Evolutionary conservation across 2,797 vertebrate genomes (phyloP).

Genomic region (Dromococcyx pavoninus): DNA sequence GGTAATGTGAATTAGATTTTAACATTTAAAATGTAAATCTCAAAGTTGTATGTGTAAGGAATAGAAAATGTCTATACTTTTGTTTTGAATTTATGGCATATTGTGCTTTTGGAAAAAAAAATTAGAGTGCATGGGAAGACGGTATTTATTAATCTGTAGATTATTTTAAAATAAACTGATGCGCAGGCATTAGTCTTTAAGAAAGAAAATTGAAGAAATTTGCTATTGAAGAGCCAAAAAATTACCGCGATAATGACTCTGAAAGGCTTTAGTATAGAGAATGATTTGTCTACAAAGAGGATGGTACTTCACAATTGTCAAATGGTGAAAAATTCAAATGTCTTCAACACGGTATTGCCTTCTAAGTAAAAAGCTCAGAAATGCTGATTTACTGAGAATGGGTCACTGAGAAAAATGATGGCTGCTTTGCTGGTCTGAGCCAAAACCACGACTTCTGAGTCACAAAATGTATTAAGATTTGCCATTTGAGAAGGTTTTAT

Average conservation of each 20-base stretch:
- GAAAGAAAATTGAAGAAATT: background rate
- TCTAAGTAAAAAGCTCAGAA: background rate
- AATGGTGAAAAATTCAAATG: background rate
- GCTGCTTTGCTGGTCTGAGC: background rate
- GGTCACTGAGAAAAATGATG: background rate
- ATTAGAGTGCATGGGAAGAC: rapidly evolving
- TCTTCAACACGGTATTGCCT: background rate
- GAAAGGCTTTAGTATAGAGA: background rate
- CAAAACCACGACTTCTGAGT: background rate
- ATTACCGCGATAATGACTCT: background rate
- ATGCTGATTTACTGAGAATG: background rate
- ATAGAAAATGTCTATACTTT: background rate
- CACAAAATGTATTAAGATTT: background rate
- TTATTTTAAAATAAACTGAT: background rate
- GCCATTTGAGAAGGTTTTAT: background rate
- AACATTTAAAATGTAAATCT: background rate
- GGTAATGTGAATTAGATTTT: background rate
- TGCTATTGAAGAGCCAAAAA: background rate
- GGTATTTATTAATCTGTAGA: background rate
- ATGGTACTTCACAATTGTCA: background rate
- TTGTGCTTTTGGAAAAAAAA: background rate
- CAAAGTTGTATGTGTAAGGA: background rate
- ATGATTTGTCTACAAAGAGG: background rate
- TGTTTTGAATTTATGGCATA: background rate
- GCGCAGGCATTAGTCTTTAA: background rate